phyloP scores from a whole-genome alignment of 53 echinoderm and acorn worm species.

The Paelopatides confundens region DNA sequence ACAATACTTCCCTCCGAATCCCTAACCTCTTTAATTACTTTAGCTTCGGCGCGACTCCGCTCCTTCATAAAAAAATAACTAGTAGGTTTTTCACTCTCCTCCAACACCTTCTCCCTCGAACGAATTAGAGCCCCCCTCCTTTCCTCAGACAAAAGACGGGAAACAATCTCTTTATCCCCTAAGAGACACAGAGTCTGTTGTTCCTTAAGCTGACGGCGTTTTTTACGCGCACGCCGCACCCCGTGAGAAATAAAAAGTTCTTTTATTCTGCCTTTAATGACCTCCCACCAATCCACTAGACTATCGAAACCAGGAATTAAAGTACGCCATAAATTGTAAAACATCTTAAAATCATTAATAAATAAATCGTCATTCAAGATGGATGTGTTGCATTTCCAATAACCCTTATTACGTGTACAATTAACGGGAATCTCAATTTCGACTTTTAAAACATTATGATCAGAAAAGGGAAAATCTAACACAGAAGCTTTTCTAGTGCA shows the following conservation, averaged over 20 bases:
- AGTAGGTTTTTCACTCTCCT: constrained; percentile 27
- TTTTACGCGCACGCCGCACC: background rate
- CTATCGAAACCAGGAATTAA: constrained; percentile 54
- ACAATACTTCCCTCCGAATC: no score
- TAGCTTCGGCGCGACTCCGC: background rate
- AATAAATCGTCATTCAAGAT: constrained; percentile 32
- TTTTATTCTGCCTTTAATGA: constrained; percentile 50
- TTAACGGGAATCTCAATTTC: background rate
- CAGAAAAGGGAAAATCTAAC: constrained; percentile 40
- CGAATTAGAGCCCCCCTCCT: constrained; percentile 29
- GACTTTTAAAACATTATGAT: constrained; percentile 45
- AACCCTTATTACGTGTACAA: constrained; percentile 12
- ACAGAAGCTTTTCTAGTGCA: no score
- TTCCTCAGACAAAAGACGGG: background rate
- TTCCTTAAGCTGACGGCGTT: background rate
- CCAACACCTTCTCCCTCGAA: constrained; percentile 46
- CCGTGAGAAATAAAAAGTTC: constrained; percentile 45
- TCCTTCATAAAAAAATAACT: constrained; percentile 38
- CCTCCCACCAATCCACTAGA: constrained; percentile 62
- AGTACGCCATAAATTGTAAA: constrained; percentile 47
- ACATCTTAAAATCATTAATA: constrained; percentile 16
- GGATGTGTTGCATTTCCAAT: constrained; percentile 65
- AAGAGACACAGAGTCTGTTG: background rate
- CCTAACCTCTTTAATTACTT: background rate
- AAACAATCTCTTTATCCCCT: background rate